phyloP scores from a whole-genome alignment of 37 sponge, comb jelly and placozoan species.

The Eunapius fragilis region DNA sequence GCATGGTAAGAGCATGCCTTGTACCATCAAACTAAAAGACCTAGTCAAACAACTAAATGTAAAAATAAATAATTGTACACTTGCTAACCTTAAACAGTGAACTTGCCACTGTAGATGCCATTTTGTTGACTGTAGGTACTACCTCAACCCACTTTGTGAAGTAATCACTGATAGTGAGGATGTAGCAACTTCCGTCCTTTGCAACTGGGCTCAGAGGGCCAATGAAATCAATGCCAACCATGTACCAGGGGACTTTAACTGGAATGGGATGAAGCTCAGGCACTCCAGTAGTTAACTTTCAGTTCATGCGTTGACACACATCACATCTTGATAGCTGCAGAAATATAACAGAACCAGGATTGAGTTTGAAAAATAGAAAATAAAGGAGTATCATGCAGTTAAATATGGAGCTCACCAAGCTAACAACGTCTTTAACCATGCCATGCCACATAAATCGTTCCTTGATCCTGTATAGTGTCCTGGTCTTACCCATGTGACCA shows the following conservation, averaged over 20 bases:
- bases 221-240: slow-evolving; percentile 73
- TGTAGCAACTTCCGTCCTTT: slow-evolving; percentile 36
- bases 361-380: no score
- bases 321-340: slow-evolving; percentile 55
- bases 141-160: slow-evolving; percentile 77
- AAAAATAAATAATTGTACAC: no score
- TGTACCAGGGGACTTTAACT: slow-evolving; percentile 62
- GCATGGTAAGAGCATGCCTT: no score
- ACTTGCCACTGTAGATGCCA: slow-evolving; percentile 45
- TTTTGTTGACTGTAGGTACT: slow-evolving; percentile 42
- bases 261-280: slow-evolving; percentile 62
- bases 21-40: no score
- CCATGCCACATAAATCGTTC: slow-evolving; percentile 46
- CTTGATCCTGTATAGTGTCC: slow-evolving; percentile 37
- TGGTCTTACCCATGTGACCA: slow-evolving; percentile 40
- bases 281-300: slow-evolving; percentile 45
- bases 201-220: slow-evolving; percentile 42
- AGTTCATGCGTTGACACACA: slow-evolving; percentile 61
- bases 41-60: no score
- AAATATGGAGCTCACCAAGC: no score
- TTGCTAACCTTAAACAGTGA: slow-evolving; percentile 52
- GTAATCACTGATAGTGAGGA: slow-evolving; percentile 74
- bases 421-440: slow-evolving; percentile 19
- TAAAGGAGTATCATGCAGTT: no score
- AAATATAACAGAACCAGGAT: background rate